Conservation (phyloP, 2,888 invertebrate species). For the Lycophotia porphyrea region DNA sequence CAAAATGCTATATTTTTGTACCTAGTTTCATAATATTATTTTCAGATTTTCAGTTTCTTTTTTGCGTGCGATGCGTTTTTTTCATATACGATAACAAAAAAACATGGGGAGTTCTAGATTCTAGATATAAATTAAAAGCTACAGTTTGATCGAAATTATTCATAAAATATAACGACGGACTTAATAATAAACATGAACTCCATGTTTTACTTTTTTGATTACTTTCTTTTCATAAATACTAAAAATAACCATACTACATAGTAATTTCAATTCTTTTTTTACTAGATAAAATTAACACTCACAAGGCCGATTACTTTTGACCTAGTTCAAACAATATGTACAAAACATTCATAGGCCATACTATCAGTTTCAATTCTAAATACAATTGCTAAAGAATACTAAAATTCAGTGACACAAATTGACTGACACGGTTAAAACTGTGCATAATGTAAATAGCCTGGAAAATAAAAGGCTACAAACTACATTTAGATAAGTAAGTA, state of each 20-base stretch:
- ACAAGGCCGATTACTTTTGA: constrained; percentile 7
- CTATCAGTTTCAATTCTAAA: background rate
- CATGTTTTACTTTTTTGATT: too few relatives aligned
- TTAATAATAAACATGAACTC: background rate
- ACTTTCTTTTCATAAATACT: constrained; percentile 4
- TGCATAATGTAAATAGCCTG: background rate
- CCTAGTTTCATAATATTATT: background rate
- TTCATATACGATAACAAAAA: background rate
- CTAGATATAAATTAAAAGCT: background rate
- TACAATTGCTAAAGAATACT: background rate
- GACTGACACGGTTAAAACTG: constrained; percentile 3
- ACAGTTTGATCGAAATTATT: background rate
- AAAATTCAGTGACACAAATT: background rate
- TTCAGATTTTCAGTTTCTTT: background rate
- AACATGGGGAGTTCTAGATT: background rate
- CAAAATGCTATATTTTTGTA: too few relatives aligned
- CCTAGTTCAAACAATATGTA: background rate
- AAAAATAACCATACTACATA: constrained; percentile 7
- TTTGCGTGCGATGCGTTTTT: too few relatives aligned
- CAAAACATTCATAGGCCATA: background rate
- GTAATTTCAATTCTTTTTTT: constrained; percentile 13
- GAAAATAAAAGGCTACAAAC: background rate
- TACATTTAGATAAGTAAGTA: background rate
- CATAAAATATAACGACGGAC: background rate
- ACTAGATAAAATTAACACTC: background rate